Evolutionary conservation across 1,140 invertebrate genomes (phyloP), one percentile per base, ranked within the genome.

Genomic region (Pentalonia nigronervosa): DNA sequence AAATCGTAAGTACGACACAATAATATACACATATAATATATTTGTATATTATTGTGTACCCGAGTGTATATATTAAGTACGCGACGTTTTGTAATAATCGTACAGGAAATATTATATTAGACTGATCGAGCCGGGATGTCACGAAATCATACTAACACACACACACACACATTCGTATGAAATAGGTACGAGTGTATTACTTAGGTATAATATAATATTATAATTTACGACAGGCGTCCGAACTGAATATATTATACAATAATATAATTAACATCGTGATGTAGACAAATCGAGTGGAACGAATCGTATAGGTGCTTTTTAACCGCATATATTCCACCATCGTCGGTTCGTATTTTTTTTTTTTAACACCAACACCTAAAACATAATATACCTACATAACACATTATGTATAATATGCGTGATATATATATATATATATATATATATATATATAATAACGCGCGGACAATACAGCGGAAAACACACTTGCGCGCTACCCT

Each of bases 191-290:
- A 76, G n/a, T 76, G 60, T 76, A n/a, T 67, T n/a, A 50, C 48
- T 1, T 4, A 41, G 41, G 41, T 41, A 41, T 41, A 41, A 41
- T 41, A 41, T 41, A 41, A 41, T 41, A 41, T 41, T 41, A 41
- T 41, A 41, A 41, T n/a, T 17, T 34, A 76, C 60, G 1, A 76
- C 30, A 76, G 60, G 60, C 30, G 60, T 76, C 60, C 60, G 60
- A 76, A 76, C 60, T 76, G 60, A 76, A 76, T 76, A 76, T 76
- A 76, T 76, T 76, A 76, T 76, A 76, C 21, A 53, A 53, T 8
- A 30, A 60, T 76, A 76, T 76, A 76, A 76, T 76, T 76, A 76
- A 76, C 60, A 76, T 76, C n/a, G 60, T 76, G 60, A 76, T 76
- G 60, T 76, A 30, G 60, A 76, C 60, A 76, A 76, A 76, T 76